Conservation (phyloP, 2,888 invertebrate genomes). For the Heliconius sara region DNA sequence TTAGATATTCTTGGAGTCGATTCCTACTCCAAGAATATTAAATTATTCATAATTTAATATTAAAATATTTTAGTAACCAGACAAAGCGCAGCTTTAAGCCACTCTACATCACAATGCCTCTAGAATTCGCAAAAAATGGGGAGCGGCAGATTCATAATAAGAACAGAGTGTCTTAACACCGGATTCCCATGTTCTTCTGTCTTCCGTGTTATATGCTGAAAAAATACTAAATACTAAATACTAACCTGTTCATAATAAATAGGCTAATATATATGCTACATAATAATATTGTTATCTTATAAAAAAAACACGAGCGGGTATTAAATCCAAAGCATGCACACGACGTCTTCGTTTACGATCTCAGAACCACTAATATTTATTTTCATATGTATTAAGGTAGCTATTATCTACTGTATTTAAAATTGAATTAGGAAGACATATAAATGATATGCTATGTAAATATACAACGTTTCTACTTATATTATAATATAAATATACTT, state of each 20-base stretch:
- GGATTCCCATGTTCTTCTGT: too few species aligned
- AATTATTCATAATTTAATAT: too few species aligned
- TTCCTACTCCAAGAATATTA: too few species aligned
- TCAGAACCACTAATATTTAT: neutral
- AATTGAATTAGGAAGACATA: neutral
- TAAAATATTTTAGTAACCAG: too few species aligned
- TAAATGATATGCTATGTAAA: neutral
- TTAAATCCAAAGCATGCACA: conserved; percentile 3
- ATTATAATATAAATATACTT: neutral
- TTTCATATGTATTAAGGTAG: neutral
- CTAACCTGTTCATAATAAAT: neutral
- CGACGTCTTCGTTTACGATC: conserved; percentile 11
- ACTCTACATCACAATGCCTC: too few species aligned
- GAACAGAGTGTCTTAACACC: too few species aligned
- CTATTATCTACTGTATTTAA: neutral
- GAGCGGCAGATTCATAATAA: too few species aligned
- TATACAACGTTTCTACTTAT: neutral
- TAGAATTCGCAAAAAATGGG: too few species aligned
- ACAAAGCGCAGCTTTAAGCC: too few species aligned
- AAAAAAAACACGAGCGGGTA: neutral
- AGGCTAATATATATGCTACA: neutral
- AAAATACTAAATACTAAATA: too few species aligned
- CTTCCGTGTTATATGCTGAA: too few species aligned
- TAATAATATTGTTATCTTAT: neutral
- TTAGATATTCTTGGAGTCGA: too few species aligned